These are phyloP conservation scores for Amblyteles armatorius DNA, from an alignment of 2,888 invertebrate genomes.

Conservation along the genomic window DNA sequence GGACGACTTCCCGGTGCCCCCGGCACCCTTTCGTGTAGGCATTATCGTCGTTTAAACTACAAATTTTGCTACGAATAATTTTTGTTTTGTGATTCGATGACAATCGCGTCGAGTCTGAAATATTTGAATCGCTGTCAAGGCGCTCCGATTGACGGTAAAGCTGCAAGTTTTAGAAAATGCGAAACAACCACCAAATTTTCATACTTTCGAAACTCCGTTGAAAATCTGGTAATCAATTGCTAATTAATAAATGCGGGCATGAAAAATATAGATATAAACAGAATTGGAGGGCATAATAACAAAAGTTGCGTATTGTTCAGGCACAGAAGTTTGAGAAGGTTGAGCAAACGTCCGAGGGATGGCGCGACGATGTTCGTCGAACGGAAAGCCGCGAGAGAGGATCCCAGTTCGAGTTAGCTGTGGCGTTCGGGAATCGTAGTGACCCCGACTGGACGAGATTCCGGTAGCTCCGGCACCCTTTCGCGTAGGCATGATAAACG, in stretches of 20 bases:
- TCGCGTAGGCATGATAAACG: neutral
- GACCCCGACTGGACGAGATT: slow-evolving; percentile 3
- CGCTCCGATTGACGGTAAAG: neutral
- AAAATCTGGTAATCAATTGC: neutral
- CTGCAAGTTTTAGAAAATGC: slow-evolving; percentile 2
- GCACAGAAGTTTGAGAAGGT: neutral
- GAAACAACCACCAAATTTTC: neutral
- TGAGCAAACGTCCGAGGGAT: slow-evolving; percentile 11
- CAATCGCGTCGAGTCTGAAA: slow-evolving; percentile 7
- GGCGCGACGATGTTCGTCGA: slow-evolving; percentile 23
- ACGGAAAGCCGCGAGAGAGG: neutral
- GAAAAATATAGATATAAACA: neutral
- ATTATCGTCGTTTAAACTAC: neutral
- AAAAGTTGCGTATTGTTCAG: neutral
- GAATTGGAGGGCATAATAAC: neutral
- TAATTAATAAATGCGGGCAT: neutral
- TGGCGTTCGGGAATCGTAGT: neutral
- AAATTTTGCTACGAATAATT: neutral
- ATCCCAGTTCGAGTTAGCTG: slow-evolving; percentile 7
- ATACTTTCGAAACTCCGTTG: neutral
- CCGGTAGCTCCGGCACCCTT: slow-evolving; percentile 3
- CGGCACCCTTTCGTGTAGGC: slow-evolving; percentile 16
- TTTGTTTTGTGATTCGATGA: neutral
- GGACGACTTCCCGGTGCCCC: slow-evolving; percentile 12
- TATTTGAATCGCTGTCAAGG: slow-evolving; percentile 6